A percentile compares a stretch with the other conserved stretches of the same genome.
These are phyloP conservation scores for Diabrotica virgifera DNA, from an alignment of 1,140 invertebrate genomes.

Conservation along the genomic window DNA sequence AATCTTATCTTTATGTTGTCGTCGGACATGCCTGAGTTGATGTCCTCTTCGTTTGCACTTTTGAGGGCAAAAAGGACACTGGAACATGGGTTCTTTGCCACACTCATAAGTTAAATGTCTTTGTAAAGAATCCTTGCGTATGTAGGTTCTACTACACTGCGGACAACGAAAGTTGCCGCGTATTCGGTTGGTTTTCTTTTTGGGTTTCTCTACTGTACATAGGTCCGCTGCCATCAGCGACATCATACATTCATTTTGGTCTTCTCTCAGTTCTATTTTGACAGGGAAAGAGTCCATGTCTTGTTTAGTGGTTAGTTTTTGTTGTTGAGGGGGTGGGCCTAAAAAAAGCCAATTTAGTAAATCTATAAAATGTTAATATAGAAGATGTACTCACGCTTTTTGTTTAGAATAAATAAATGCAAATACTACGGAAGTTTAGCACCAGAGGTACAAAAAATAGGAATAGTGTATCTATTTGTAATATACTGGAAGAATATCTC, in stretches of 20 bases:
- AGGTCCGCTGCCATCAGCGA: neutral
- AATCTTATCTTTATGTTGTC: slow-evolving; percentile 55
- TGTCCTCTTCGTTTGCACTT: slow-evolving; percentile 60
- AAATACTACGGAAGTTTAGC: too few relatives aligned
- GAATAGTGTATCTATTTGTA: too few relatives aligned
- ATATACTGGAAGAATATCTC: too few relatives aligned
- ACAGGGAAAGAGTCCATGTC: slow-evolving; percentile 27
- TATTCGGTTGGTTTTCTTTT: slow-evolving; percentile 41
- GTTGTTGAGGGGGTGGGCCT: too few relatives aligned
- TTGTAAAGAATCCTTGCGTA: slow-evolving; percentile 63
- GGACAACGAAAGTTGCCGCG: slow-evolving; percentile 56
- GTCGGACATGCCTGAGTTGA: slow-evolving; percentile 57
- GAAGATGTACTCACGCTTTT: too few relatives aligned
- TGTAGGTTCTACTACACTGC: slow-evolving; percentile 62
- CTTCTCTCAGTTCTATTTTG: slow-evolving; percentile 38
- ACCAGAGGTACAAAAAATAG: too few relatives aligned
- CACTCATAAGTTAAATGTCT: slow-evolving; percentile 62
- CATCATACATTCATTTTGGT: slow-evolving; percentile 5
- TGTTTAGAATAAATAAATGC: too few relatives aligned
- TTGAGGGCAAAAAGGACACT: slow-evolving; percentile 73
- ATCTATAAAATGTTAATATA: too few relatives aligned
- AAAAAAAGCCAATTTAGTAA: too few relatives aligned
- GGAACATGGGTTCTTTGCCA: slow-evolving; percentile 73
- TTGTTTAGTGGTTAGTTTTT: too few relatives aligned
- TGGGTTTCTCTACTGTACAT: slow-evolving; percentile 27